Percentiles rank a stretch among this genome's conserved stretches.
Evolutionary conservation across 2,113 vertebrate genomes (phyloP).

Genomic region (Sceloporus undulatus): DNA sequence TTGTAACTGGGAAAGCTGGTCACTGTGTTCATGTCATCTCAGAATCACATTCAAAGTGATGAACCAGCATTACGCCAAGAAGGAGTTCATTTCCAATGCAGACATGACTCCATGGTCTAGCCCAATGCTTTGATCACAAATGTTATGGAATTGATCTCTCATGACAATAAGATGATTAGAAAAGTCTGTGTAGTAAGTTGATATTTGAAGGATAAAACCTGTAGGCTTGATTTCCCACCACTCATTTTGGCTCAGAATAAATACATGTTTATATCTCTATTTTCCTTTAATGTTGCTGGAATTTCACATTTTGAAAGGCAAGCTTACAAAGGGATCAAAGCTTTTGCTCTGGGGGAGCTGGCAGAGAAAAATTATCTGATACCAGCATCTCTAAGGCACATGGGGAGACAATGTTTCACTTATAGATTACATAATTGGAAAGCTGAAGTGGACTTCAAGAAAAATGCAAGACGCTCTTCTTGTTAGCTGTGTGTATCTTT

Average conservation of each 20-base stretch:
- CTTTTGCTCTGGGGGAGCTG: constrained; percentile 15
- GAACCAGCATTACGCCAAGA: constrained; percentile 2
- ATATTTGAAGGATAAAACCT: constrained; percentile 42
- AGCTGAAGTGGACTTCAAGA: not conserved
- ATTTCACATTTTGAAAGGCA: constrained; percentile 20
- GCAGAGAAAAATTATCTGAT: constrained; percentile 21
- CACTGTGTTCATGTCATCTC: constrained; percentile 2
- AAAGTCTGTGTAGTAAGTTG: constrained; percentile 35
- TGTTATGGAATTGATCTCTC: constrained; percentile 45
- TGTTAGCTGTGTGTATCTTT: not conserved
- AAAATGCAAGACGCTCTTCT: not conserved
- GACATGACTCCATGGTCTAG: constrained; percentile 32
- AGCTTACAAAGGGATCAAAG: constrained; percentile 12
- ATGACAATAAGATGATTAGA: constrained; percentile 66
- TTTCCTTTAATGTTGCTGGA: constrained; percentile 17
- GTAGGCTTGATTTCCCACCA: constrained; percentile 27
- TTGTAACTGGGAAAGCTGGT: constrained; percentile 11
- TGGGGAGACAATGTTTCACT: not conserved
- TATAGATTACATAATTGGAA: constrained; percentile 4
- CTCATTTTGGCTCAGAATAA: constrained; percentile 31
- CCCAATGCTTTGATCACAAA: constrained; percentile 64
- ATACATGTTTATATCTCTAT: not conserved
- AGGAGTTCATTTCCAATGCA: constrained; percentile 28
- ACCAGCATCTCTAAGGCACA: not conserved
- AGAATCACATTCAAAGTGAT: not conserved